phyloP scores from a whole-genome alignment of 23 tunicate species.

The Halocynthia roretzi region DNA sequence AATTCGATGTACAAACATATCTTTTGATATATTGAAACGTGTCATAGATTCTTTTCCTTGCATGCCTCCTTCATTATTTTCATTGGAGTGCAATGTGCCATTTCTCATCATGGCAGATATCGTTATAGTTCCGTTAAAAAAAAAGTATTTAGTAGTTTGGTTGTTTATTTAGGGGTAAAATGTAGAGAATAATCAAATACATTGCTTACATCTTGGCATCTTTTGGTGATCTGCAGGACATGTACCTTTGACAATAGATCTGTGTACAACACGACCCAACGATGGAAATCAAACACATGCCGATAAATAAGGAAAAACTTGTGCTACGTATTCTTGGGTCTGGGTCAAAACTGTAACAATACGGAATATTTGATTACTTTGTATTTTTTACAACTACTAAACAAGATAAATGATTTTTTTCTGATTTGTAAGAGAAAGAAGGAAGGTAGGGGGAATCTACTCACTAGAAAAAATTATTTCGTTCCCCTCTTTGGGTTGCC shows the following conservation, averaged over 20 bases:
- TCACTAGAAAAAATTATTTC: constrained; percentile 32
- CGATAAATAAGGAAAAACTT: neutral
- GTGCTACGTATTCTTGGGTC: constrained; percentile 23
- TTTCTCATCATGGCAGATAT: too few relatives aligned
- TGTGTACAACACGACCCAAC: neutral
- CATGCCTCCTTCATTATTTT: too few relatives aligned
- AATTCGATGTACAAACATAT: too few relatives aligned
- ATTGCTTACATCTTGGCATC: constrained; percentile 16
- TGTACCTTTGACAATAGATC: constrained; percentile 9
- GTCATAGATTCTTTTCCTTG: too few relatives aligned
- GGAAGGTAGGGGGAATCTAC: neutral
- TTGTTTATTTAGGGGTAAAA: too few relatives aligned
- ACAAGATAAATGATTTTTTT: too few relatives aligned
- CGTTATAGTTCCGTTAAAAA: too few relatives aligned
- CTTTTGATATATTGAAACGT: too few relatives aligned
- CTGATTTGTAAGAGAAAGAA: too few relatives aligned
- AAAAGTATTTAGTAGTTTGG: too few relatives aligned
- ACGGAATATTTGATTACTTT: neutral
- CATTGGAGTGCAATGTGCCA: too few relatives aligned
- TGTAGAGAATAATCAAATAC: neutral
- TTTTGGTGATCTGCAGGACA: constrained; percentile 19
- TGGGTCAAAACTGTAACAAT: constrained; percentile 10
- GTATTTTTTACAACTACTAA: neutral
- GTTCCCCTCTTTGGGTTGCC: constrained; percentile 19
- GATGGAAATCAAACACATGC: neutral